Percentiles rank a stretch among this genome's conserved stretches.
Conservation (phyloP, 2,888 invertebrate species). For the Spicauda simplicius region DNA sequence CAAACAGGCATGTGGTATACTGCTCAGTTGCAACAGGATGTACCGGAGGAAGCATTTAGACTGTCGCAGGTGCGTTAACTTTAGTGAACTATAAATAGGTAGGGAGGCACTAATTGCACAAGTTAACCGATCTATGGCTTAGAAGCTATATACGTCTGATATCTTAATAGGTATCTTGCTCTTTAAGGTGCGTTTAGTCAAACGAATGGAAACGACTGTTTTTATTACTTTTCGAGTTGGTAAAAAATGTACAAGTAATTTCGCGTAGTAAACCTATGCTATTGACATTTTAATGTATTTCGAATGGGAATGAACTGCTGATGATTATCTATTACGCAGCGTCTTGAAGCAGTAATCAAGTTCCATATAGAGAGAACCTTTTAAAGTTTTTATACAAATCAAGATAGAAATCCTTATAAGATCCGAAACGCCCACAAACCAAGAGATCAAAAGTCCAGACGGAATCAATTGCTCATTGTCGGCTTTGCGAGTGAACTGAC, state of each 20-base stretch:
- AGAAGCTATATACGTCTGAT: too few species aligned
- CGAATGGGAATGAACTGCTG: too few species aligned
- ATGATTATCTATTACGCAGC: too few species aligned
- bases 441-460: slow-evolving; percentile 1
- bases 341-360: too few species aligned
- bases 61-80: slow-evolving; percentile 13
- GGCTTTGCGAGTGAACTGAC: slow-evolving; percentile 7
- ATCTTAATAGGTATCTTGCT: too few species aligned
- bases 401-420: background rate
- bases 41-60: slow-evolving; percentile 2
- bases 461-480: slow-evolving; percentile 7
- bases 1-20: slow-evolving; percentile 2
- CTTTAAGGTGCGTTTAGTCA: too few species aligned
- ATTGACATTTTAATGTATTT: too few species aligned
- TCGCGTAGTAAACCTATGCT: background rate
- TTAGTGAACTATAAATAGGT: background rate
- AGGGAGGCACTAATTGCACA: background rate
- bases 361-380: too few species aligned
- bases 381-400: too few species aligned
- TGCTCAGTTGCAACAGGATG: slow-evolving; percentile 6
- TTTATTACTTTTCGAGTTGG: background rate
- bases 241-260: background rate
- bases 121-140: background rate
- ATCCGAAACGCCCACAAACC: background rate
- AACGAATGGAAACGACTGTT: too few species aligned